Percentiles rank a stretch among this genome's conserved stretches.
These are phyloP conservation scores for Megaceryle alcyon DNA, from an alignment of 2,797 vertebrate genomes.

Conservation along the genomic window DNA sequence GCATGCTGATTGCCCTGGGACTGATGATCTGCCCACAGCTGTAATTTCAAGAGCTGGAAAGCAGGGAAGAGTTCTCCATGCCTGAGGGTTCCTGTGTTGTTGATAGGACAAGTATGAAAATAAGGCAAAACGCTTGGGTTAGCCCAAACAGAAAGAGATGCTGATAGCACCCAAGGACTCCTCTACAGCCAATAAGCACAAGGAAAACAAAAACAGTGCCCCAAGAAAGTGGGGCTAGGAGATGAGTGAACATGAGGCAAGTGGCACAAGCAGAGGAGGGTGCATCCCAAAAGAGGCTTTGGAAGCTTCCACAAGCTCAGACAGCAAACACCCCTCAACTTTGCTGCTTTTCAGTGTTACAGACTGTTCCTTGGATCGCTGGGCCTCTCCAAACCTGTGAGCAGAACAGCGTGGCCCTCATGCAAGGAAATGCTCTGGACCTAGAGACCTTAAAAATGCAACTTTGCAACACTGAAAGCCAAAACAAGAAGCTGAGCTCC, in stretches of 20 bases:
- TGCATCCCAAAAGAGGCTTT: neutral
- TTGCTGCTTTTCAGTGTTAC: neutral
- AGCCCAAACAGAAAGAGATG: conserved; percentile 9
- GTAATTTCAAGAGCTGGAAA: neutral
- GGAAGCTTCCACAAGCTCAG: neutral
- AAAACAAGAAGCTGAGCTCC: neutral
- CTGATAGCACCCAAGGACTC: neutral
- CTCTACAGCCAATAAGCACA: neutral
- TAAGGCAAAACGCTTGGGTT: neutral
- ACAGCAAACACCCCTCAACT: neutral
- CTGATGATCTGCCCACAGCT: neutral
- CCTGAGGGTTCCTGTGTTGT: neutral
- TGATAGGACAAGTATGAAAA: neutral
- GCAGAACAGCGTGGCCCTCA: neutral
- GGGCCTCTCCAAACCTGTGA: neutral
- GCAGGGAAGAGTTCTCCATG: neutral
- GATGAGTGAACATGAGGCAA: neutral
- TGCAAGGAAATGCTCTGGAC: neutral
- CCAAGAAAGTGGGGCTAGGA: neutral
- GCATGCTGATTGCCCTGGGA: neutral
- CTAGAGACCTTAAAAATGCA: neutral
- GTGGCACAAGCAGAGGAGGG: neutral
- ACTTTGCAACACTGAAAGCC: neutral
- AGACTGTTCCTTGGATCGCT: neutral
- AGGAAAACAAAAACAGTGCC: neutral